A percentile compares a stretch with the other conserved stretches of the same genome.
phyloP scores from a whole-genome alignment of 2,888 invertebrate genomes.

The Meiosimyza decipiens region DNA sequence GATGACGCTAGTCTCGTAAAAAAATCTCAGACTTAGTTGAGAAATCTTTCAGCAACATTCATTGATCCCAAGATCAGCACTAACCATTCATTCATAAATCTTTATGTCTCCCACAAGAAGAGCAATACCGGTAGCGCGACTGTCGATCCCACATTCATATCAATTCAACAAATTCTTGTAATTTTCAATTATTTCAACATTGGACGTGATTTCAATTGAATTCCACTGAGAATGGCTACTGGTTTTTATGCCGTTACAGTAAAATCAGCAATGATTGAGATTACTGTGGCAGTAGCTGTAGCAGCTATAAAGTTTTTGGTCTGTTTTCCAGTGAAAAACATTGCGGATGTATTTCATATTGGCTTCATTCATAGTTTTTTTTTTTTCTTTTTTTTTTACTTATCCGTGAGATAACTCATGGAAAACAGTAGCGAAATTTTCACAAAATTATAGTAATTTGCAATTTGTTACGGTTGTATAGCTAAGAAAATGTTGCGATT shows the following conservation, averaged over 20 bases:
- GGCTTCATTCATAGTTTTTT: slow-evolving; percentile 9
- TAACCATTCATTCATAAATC: background rate
- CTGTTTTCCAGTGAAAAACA: too few relatives aligned
- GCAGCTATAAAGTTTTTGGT: too few relatives aligned
- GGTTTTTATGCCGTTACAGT: slow-evolving; percentile 3
- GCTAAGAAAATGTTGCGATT: background rate
- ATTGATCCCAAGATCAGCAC: background rate
- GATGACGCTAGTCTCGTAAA: too few relatives aligned
- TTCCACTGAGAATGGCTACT: background rate
- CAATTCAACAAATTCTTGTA: background rate
- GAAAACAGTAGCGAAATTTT: slow-evolving; percentile 15
- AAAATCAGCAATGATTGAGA: background rate
- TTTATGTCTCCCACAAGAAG: background rate
- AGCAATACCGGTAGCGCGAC: too few relatives aligned
- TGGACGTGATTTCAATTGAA: background rate
- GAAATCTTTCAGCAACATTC: background rate
- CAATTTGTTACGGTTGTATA: background rate
- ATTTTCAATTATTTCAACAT: background rate
- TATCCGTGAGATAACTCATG: background rate
- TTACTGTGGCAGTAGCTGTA: background rate
- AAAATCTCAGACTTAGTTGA: background rate
- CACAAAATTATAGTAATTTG: slow-evolving; percentile 16
- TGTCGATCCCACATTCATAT: background rate
- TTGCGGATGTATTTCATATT: too few relatives aligned
- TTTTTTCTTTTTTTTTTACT: background rate